These are phyloP conservation scores for Camponotus pennsylvanicus DNA, from an alignment of 1,140 invertebrate species.

Conservation along the genomic window DNA sequence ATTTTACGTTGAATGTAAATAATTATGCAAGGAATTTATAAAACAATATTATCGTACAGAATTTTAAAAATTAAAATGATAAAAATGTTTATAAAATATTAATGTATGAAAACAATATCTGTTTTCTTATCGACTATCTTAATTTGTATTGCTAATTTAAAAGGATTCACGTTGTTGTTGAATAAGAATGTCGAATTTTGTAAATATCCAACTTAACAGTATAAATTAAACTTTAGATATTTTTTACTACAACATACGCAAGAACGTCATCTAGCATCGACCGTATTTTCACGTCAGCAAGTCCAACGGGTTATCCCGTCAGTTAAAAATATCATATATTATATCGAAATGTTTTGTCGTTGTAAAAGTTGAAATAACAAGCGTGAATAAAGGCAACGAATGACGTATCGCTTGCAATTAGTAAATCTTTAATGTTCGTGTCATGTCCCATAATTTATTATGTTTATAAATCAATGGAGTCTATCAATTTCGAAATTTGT, in stretches of 20 bases:
- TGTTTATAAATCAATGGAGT: conserved; percentile 6
- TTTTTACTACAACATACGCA: conserved; percentile 5
- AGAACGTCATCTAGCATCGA: background rate
- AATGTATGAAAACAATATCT: background rate
- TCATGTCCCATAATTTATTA: conserved; percentile 42
- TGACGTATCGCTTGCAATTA: conserved; percentile 45
- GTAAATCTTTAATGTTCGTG: conserved; percentile 32
- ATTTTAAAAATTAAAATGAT: background rate
- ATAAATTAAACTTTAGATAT: background rate
- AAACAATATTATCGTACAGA: background rate
- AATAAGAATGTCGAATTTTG: background rate
- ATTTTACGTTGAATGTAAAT: background rate
- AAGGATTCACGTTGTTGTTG: background rate
- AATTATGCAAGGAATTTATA: background rate
- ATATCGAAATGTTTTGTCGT: conserved; percentile 30
- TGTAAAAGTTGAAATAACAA: conserved; percentile 47
- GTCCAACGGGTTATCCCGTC: background rate
- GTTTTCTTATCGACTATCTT: background rate
- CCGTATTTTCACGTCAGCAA: background rate
- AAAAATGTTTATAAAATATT: background rate
- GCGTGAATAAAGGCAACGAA: conserved; percentile 17
- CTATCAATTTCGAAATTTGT: conserved; percentile 30
- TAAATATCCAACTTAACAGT: conserved; percentile 13
- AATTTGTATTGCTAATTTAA: background rate
- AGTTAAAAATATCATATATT: conserved; percentile 30